phyloP scores from a whole-genome alignment of 2,797 vertebrate species.

The Champsocephalus gunnari region DNA sequence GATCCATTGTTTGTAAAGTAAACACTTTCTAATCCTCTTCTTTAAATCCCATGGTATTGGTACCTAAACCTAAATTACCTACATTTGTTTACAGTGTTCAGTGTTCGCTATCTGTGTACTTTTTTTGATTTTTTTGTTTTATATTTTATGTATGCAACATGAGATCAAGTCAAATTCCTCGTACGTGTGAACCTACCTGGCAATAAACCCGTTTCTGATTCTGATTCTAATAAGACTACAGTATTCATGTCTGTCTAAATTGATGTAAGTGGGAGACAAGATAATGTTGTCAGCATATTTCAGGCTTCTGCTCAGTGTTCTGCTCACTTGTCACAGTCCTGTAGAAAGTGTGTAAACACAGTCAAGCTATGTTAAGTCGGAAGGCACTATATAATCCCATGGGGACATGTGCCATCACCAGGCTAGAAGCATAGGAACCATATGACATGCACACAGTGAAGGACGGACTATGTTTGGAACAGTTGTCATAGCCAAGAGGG shows the following conservation, averaged over 20 bases:
- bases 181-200: too few relatives aligned
- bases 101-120: too few relatives aligned
- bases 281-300: slow-evolving; percentile 68
- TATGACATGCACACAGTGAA: slow-evolving; percentile 39
- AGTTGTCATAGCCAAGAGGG: slow-evolving; percentile 62
- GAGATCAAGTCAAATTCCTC: too few relatives aligned
- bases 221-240: slow-evolving; percentile 8
- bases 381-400: slow-evolving; percentile 58
- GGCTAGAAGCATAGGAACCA: slow-evolving; percentile 48
- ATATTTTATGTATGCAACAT: too few relatives aligned
- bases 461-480: slow-evolving; percentile 56
- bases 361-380: slow-evolving; percentile 74
- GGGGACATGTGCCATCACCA: slow-evolving; percentile 62
- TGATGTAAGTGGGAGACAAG: slow-evolving; percentile 62
- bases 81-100: too few relatives aligned
- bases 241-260: slow-evolving; percentile 58
- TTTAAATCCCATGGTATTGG: slow-evolving; percentile 4
- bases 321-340: slow-evolving; percentile 70
- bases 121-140: too few relatives aligned
- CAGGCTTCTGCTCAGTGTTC: slow-evolving; percentile 57
- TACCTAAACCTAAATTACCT: neutral
- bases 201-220: too few relatives aligned
- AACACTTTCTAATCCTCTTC: slow-evolving; percentile 23
- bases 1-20: slow-evolving; percentile 28
- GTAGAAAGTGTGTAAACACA: slow-evolving; percentile 73